Evolutionary conservation across 2,113 vertebrate genomes (phyloP).

Genomic region (Bostrychus sinensis): DNA sequence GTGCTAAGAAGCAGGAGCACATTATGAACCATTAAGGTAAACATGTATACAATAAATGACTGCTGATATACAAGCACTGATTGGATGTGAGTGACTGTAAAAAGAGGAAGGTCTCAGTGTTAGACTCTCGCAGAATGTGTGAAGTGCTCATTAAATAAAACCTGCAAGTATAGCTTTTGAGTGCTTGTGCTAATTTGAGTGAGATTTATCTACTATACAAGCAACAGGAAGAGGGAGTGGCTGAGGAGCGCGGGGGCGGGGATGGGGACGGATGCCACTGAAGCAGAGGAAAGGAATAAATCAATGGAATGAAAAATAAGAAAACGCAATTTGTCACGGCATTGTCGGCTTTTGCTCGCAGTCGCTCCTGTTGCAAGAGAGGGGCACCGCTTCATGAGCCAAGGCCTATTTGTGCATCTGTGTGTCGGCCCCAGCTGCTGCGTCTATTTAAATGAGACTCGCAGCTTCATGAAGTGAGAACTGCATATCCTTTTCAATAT

Average conservation of each 20-base stretch:
- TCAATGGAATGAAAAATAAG: conserved; percentile 65
- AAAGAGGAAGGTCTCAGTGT: no score
- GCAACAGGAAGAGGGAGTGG: conserved; percentile 47
- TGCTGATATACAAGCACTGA: no score
- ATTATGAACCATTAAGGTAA: no score
- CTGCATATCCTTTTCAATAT: conserved; percentile 51
- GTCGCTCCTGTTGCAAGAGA: conserved; percentile 23
- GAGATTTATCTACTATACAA: neutral
- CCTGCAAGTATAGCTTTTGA: no score
- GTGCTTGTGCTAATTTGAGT: neutral
- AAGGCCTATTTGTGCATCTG: conserved; percentile 28
- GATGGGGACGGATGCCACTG: conserved; percentile 30
- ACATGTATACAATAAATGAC: no score
- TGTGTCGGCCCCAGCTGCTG: conserved; percentile 62
- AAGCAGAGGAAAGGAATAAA: conserved; percentile 55
- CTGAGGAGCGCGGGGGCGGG: conserved; percentile 15
- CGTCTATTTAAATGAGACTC: conserved; percentile 65
- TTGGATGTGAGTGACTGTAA: no score
- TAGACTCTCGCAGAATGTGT: no score
- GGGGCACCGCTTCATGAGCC: conserved; percentile 38
- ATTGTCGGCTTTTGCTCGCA: conserved; percentile 47
- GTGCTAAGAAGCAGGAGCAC: no score
- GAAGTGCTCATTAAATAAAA: no score
- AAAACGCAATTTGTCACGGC: conserved; percentile 69
- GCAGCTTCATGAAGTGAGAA: conserved; percentile 60